Conservation (phyloP, 2,888 invertebrate species). For the Chrysolina oricalcia region DNA sequence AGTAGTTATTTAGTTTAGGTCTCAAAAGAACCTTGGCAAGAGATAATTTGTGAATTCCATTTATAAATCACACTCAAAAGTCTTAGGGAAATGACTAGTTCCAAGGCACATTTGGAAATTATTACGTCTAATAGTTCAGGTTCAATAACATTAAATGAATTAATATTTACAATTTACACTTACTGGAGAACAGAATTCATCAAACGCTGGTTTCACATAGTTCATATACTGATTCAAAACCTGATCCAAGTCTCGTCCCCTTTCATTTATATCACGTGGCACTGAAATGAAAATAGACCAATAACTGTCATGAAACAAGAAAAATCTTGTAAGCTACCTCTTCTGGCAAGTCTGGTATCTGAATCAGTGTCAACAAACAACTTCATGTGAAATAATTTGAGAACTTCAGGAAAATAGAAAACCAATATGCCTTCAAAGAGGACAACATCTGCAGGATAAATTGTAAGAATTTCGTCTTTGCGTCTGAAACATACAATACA, state of each 20-base stretch:
- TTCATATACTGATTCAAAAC: conserved; percentile 98
- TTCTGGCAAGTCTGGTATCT: conserved; percentile 94
- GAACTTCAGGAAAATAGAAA: conserved; percentile 96
- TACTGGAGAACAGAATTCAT: conserved; percentile 98
- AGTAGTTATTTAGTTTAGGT: conserved; percentile 21
- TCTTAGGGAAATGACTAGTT: too few species aligned
- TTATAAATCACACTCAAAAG: too few species aligned
- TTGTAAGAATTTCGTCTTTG: conserved; percentile 81
- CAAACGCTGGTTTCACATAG: conserved; percentile 99
- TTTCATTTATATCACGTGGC: conserved; percentile 94
- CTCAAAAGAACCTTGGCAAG: too few species aligned
- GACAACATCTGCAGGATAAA: conserved; percentile 97
- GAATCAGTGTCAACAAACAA: conserved; percentile 99
- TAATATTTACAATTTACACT: conserved; percentile 66
- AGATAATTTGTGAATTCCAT: too few species aligned
- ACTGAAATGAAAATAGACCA: conserved; percentile 76
- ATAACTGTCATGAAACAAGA: conserved; percentile 29
- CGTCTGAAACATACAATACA: conserved; percentile 68
- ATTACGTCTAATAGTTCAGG: too few species aligned
- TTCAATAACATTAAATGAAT: too few species aligned
- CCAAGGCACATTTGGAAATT: too few species aligned
- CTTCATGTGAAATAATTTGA: conserved; percentile 98
- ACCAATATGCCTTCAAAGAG: conserved; percentile 98
- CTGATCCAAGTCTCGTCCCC: conserved; percentile 94
- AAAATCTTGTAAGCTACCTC: conserved; percentile 79